phyloP scores from a whole-genome alignment of 2,113 vertebrate genomes.

The Corythoichthys intestinalis region DNA sequence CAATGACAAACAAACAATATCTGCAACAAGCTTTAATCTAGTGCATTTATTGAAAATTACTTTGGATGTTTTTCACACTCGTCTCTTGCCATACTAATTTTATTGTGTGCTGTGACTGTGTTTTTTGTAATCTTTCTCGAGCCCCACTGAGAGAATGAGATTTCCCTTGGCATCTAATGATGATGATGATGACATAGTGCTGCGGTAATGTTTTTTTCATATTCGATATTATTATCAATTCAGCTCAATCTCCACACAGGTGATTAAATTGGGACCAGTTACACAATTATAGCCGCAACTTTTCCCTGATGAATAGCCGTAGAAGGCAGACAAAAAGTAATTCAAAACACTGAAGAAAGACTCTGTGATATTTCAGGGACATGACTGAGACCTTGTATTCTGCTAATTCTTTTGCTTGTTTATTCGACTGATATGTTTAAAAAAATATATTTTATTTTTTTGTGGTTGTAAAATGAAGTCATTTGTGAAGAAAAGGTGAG shows the following conservation, averaged over 20 bases:
- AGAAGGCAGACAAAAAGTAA: background rate
- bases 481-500: constrained; percentile 25
- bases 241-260: constrained; percentile 4
- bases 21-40: background rate
- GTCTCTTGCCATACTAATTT: background rate
- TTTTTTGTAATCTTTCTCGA: background rate
- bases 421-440: background rate
- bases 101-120: background rate
- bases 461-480: constrained; percentile 24
- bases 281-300: background rate
- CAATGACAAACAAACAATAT: background rate
- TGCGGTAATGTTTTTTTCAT: constrained; percentile 6
- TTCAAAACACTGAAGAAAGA: background rate
- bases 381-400: background rate
- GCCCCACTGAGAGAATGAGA: constrained; percentile 1
- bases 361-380: constrained; percentile 1
- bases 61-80: background rate
- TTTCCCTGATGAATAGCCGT: background rate
- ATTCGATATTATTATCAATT: constrained; percentile 4
- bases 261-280: constrained; percentile 7
- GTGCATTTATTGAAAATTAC: background rate
- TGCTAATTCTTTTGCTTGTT: background rate
- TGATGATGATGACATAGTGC: constrained; percentile 10
- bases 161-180: constrained; percentile 4
- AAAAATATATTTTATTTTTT: background rate